Base-by-base conservation (phyloP, 1,140 invertebrate species). In the Drosophila santomea region DNA sequence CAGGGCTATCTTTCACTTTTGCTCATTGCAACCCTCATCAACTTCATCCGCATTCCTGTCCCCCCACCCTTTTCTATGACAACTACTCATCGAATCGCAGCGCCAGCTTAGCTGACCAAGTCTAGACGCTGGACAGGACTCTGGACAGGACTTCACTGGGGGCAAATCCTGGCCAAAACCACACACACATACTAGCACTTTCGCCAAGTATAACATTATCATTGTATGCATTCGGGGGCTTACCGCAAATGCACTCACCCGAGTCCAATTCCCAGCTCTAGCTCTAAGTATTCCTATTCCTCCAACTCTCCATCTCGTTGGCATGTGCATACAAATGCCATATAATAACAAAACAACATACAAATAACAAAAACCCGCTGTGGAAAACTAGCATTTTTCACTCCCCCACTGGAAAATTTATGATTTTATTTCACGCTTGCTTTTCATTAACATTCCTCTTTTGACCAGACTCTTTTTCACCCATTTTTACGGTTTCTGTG, bases 381-480 rank as follows among this genome's bases (percentile, higher is more conserved):
- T 41, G 43, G 43, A 28, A 28, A 55, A 55, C 60, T 55, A 12
- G 56, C 44, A 39, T 32, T 44, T 28, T 38, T 32, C 56, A 47
- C 51, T 47, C 43, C 35, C 66, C 38, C 80, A 39, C 62, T 89
- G 80, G 68, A 84, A 74, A 89, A 89, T 89, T 89, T 89, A 89
- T 89, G 84, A 89, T 89, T 89, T 89, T 89, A 89, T 89, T 89
- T 89, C 84, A 89, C 84, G 84, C 84, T 89, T 89, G 84, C 84
- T 89, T 89, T 89, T 89, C 84, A 89, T 89, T 90, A 89, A 89
- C 79, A 86, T 79, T 78, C 68, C 67, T 48, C 66, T 50, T 69
- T 71, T 41, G 66, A 35, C 45, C 17, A 14, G 15, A 20, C 44
- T 57, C 54, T 54, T 64, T 68, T 58, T 55, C 32, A 38, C 10